Conservation (phyloP, 2,888 invertebrate genomes). For the Monochamus alternatus region DNA sequence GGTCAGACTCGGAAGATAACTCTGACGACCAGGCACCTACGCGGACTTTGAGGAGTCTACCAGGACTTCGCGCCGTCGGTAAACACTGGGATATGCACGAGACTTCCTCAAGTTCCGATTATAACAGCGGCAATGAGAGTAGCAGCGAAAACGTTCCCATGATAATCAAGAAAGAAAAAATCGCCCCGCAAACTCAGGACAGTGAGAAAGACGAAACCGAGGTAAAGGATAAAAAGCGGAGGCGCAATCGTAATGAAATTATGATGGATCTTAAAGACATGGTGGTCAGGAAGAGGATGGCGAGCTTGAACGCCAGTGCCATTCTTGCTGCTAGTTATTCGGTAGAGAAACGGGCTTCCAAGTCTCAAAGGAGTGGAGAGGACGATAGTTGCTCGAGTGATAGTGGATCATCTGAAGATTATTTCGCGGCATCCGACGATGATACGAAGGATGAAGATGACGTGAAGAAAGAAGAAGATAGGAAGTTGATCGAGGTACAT, state of each 20-base stretch:
- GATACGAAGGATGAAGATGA: constrained; percentile 69
- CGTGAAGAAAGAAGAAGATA: constrained; percentile 74
- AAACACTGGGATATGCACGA: constrained; percentile 90
- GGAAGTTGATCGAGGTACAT: constrained; percentile 66
- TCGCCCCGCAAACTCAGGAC: constrained; percentile 66
- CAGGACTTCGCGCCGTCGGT: constrained; percentile 83
- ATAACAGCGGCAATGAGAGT: constrained; percentile 59
- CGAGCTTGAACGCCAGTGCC: constrained; percentile 91
- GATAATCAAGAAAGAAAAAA: constrained; percentile 67
- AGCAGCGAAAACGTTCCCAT: constrained; percentile 26
- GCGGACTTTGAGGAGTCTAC: constrained; percentile 80
- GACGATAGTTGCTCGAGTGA: constrained; percentile 70
- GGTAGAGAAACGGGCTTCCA: constrained; percentile 75
- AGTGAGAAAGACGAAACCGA: constrained; percentile 63
- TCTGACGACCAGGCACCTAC: constrained; percentile 62
- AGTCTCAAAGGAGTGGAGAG: constrained; percentile 74
- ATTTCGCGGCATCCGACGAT: constrained; percentile 71
- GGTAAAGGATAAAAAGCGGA: constrained; percentile 70
- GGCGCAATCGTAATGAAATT: constrained; percentile 76
- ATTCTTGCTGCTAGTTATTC: constrained; percentile 91
- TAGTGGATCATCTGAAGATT: constrained; percentile 72
- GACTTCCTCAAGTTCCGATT: constrained; percentile 75
- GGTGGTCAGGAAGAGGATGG: constrained; percentile 92
- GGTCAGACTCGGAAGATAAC: constrained; percentile 49
- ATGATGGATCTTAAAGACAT: constrained; percentile 89